A percentile compares a stretch with the other conserved stretches of the same genome.
Conservation (phyloP, 2,113 vertebrate species). For the Silurus glanis region DNA sequence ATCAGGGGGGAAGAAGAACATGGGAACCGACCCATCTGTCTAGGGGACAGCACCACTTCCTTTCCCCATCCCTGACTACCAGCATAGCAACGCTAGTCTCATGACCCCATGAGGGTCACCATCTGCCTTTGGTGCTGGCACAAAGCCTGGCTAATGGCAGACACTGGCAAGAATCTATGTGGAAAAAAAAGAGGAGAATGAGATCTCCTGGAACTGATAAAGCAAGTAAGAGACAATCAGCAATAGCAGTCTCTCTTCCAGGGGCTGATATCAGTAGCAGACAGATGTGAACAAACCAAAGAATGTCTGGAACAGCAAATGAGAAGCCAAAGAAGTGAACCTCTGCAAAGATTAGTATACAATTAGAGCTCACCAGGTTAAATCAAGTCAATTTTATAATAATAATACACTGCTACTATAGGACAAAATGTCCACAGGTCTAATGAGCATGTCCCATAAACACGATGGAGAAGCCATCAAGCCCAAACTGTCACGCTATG, state of each 20-base stretch:
- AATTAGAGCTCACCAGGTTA: not conserved
- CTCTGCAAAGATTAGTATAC: not conserved
- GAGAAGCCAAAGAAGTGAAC: not conserved
- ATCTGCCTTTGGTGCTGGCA: conserved; percentile 78
- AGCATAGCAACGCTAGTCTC: conserved; percentile 73
- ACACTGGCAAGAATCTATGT: conserved; percentile 61
- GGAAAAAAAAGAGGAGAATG: conserved; percentile 65
- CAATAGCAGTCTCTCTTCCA: conserved; percentile 24
- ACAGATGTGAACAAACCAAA: conserved; percentile 47
- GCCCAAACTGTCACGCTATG: not conserved
- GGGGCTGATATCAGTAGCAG: conserved; percentile 20
- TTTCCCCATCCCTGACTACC: conserved; percentile 55
- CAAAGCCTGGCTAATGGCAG: conserved; percentile 64
- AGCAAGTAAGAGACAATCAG: conserved; percentile 21
- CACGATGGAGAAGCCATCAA: not conserved
- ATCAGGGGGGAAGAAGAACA: conserved; percentile 39
- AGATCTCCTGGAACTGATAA: conserved; percentile 70
- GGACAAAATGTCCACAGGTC: not conserved
- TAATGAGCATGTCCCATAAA: not conserved
- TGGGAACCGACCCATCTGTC: conserved; percentile 64
- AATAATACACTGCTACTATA: too few relatives aligned
- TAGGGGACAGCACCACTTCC: conserved; percentile 50
- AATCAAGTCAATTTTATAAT: not conserved
- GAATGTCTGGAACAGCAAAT: not conserved
- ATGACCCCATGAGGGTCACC: conserved; percentile 76